Evolutionary conservation across 2,113 vertebrate species (phyloP).

Genomic region (Charina bottae): DNA sequence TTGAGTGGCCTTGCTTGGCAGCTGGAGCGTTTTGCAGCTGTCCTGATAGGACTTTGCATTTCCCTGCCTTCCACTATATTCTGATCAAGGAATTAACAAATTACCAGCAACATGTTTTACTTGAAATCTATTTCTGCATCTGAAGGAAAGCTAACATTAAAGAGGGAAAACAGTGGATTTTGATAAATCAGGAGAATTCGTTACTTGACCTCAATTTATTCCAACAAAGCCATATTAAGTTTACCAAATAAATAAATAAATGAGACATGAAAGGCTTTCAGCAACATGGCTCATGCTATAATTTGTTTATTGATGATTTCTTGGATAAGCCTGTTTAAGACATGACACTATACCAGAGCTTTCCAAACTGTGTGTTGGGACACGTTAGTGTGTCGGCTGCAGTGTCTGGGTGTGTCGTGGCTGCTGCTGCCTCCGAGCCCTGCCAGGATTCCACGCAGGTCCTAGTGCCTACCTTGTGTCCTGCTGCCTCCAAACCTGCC

Average conservation of each 20-base stretch:
- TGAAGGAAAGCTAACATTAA: background rate
- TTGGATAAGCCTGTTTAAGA: background rate
- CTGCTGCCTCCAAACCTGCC: no score
- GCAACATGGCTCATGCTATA: background rate
- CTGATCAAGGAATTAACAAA: background rate
- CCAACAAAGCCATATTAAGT: background rate
- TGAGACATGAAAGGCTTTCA: background rate
- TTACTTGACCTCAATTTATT: background rate
- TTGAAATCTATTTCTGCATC: background rate
- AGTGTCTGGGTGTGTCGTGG: no score
- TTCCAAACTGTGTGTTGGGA: no score
- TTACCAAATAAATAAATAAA: background rate
- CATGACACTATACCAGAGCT: background rate
- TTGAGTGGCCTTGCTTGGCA: background rate
- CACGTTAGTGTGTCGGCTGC: no score
- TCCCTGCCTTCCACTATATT: background rate
- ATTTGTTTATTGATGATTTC: background rate
- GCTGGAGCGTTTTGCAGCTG: background rate
- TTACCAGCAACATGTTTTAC: background rate
- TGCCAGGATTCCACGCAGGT: no score
- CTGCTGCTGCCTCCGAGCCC: no score
- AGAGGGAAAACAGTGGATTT: no score
- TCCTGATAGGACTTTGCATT: background rate
- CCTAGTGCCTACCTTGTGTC: no score
- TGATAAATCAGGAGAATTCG: background rate